These are phyloP conservation scores for Coleophora deauratella DNA, from an alignment of 2,888 invertebrate genomes.

Conservation along the genomic window DNA sequence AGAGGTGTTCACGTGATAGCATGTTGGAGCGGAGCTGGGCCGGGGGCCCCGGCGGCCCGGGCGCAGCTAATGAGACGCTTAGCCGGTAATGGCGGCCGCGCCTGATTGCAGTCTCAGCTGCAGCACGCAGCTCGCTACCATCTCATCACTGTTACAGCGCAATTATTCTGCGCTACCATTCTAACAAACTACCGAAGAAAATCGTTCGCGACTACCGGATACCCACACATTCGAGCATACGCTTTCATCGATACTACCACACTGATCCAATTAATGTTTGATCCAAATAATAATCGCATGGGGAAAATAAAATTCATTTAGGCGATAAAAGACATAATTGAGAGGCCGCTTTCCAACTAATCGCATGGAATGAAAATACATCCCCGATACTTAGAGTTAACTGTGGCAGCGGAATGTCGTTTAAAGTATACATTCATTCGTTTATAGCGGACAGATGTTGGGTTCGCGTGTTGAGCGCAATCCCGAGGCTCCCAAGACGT, in stretches of 20 bases:
- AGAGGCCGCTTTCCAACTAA: slow-evolving; percentile 21
- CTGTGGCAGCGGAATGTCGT: slow-evolving; percentile 27
- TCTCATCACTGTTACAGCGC: slow-evolving; percentile 34
- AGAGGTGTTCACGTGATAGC: slow-evolving; percentile 20
- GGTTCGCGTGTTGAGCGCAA: slow-evolving; percentile 37
- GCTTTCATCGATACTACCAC: slow-evolving; percentile 6
- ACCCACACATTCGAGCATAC: slow-evolving; percentile 15
- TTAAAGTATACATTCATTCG: slow-evolving; percentile 34
- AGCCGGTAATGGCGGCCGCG: slow-evolving; percentile 41
- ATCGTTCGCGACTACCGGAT: slow-evolving; percentile 22
- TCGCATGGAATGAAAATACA: slow-evolving; percentile 27
- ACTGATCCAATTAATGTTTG: slow-evolving; percentile 5
- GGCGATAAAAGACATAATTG: slow-evolving; percentile 24
- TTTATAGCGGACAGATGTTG: slow-evolving; percentile 43
- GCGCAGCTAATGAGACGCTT: slow-evolving; percentile 54
- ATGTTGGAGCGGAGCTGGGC: slow-evolving; percentile 21
- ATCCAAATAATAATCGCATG: slow-evolving; percentile 6
- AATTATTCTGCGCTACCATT: slow-evolving; percentile 36
- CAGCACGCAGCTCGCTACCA: slow-evolving; percentile 36
- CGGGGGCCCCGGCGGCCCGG: slow-evolving; percentile 31
- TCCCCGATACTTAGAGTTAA: slow-evolving; percentile 24
- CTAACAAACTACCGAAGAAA: slow-evolving; percentile 30
- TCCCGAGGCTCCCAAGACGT: slow-evolving; percentile 22
- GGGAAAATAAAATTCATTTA: slow-evolving; percentile 12
- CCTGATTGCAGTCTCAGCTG: slow-evolving; percentile 43